phyloP scores from a whole-genome alignment of 2,113 vertebrate genomes.

The Neoarius graeffei region DNA sequence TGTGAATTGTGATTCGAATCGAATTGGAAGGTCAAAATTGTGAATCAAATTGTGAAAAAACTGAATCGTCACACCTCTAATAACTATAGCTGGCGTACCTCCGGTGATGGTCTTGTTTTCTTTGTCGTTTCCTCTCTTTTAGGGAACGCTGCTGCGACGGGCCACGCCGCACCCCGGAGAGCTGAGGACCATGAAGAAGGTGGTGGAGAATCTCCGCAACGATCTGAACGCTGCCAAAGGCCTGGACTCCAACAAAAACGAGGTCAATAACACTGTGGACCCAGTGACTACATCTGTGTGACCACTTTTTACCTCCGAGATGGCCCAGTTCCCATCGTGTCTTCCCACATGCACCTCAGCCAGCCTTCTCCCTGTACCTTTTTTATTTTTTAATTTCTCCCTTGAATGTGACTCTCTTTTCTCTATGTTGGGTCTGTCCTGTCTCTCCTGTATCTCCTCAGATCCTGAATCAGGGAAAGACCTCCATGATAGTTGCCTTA shows the following conservation, averaged over 20 bases:
- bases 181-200: slow-evolving; percentile 95
- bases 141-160: slow-evolving; percentile 87
- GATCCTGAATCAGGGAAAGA: slow-evolving; percentile 42
- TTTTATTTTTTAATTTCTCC: slow-evolving; percentile 4
- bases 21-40: no score
- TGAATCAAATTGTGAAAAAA: no score
- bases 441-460: slow-evolving; percentile 61
- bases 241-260: slow-evolving; percentile 99
- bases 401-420: slow-evolving; percentile 24
- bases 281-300: slow-evolving; percentile 97
- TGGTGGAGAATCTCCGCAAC: slow-evolving; percentile 91
- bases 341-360: slow-evolving; percentile 53
- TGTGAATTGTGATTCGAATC: no score
- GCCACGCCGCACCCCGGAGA: slow-evolving; percentile 97
- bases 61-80: no score
- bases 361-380: slow-evolving; percentile 56
- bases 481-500: slow-evolving; percentile 84
- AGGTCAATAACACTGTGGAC: slow-evolving; percentile 95
- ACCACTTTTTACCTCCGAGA: slow-evolving; percentile 73
- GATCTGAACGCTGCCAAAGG: slow-evolving; percentile 95
- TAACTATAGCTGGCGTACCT: neutral
- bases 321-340: slow-evolving; percentile 70
- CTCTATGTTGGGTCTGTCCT: slow-evolving; percentile 40
- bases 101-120: neutral
- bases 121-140: neutral